phyloP scores from a whole-genome alignment of 1,140 invertebrate species.

The Camponotus pennsylvanicus region DNA sequence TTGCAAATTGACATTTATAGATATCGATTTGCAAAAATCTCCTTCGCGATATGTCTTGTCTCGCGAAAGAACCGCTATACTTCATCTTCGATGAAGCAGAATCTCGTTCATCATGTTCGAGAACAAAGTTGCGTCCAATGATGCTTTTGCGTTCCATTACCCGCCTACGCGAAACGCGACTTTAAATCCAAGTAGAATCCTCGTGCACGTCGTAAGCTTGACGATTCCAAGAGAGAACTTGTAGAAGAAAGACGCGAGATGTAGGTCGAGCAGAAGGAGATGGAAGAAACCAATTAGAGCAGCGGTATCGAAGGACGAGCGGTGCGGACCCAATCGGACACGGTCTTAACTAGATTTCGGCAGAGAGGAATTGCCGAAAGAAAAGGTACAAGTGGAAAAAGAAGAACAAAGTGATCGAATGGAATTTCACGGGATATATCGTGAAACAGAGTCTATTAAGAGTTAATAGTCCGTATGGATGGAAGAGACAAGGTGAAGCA shows the following conservation, averaged over 20 bases:
- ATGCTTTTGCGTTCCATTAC: constrained; percentile 6
- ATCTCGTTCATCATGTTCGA: neutral
- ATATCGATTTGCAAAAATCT: neutral
- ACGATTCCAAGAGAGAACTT: constrained; percentile 6
- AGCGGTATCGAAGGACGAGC: constrained; percentile 49
- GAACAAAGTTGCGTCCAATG: neutral
- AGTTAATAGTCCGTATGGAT: constrained; percentile 59
- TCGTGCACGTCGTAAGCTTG: constrained; percentile 16
- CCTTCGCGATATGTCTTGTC: neutral
- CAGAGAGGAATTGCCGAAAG: constrained; percentile 44
- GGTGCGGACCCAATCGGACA: constrained; percentile 71
- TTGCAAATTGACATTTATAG: neutral
- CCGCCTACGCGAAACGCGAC: neutral
- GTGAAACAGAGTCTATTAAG: constrained; percentile 68
- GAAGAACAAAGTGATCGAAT: constrained; percentile 28
- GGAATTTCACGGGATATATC: constrained; percentile 20
- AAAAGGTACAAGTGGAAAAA: neutral
- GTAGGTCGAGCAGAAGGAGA: constrained; percentile 16
- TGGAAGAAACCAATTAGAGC: constrained; percentile 72
- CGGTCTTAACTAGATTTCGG: constrained; percentile 73
- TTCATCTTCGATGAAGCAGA: neutral
- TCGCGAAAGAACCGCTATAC: neutral
- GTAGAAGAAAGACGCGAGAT: constrained; percentile 9
- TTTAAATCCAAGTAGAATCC: constrained; percentile 29
- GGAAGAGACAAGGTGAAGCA: too few relatives aligned